Evolutionary conservation across 2,888 invertebrate genomes (phyloP), one percentile per base, ranked within the genome.

Genomic region (Parnassius glacialis): DNA sequence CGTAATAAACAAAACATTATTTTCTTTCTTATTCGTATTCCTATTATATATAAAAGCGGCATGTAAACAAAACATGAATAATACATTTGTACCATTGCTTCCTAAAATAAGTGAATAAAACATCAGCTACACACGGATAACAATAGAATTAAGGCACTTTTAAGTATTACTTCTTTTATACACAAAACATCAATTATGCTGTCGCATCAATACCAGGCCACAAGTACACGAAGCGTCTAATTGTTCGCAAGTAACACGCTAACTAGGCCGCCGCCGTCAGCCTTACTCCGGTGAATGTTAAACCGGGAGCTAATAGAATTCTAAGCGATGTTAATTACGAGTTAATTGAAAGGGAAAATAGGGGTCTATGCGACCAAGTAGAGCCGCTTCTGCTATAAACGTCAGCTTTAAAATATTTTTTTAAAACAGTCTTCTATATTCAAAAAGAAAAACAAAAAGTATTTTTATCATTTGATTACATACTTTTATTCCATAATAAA

Each of bases 211-310:
- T 52, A 59, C 48, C 52, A 59, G 44, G 51, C 61, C 61, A 56
- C 56, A 52, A 56, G 47, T 48, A 52, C 55, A 44, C 47, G 54
- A 51, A 43, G 64, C 62, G 64, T 67, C 66, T 84, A 89, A 89
- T 88, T 84, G 87, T 80, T 80, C 78, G 87, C 82, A 75, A 87
- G 81, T 84, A 86, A 88, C 79, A 76, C 75, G 84, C 74, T 87
- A 89, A 89, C 76, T 73, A 73, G 69, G 74, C 67, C 60, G 70
- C 67, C 60, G 70, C 78, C 74, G 79, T 81, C 85, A 74, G 65
- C 65, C 61, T 67, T 64, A 62, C 70, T 75, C 70, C 66, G 62
- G 67, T 60, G 65, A 48, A 63, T 64, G 65, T 68, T 69, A 69
- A 68, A 67, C 57, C 64, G 66, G 55, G 72, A 66, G 67, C 63